Base-by-base conservation (phyloP, 2,797 vertebrate genomes). In the Neosilurus hyrtlii region DNA sequence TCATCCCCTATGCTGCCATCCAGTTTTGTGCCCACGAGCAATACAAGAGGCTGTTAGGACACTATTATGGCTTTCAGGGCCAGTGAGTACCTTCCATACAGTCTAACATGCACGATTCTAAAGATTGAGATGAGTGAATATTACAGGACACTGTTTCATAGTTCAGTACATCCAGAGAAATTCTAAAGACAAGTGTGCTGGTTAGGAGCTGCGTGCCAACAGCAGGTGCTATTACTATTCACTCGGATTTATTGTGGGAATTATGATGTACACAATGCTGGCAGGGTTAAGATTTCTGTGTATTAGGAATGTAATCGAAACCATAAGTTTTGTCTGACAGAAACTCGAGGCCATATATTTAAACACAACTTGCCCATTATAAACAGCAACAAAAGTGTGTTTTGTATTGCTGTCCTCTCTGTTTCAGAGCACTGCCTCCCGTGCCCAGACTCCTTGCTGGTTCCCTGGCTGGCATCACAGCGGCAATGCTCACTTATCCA, bases 21-120 rank as follows among this genome's bases (percentile, higher is more conserved):
- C 98, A 99, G 95, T 99, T 99, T 93, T 98, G 96, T 20, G 95
- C 97, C 0, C 97, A 99, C 0, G 98, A 99, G 87, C 96, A 99
- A 90, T 99, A 97, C 94, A 99, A 99, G 88, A 90, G 88, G 51
- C 87, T 96, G 80, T 93, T 99, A 88, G 97, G 97, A 59, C 89
- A 86, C 16, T 96, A 96, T 92, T 99, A 96, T 0, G 97, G 96
- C 89, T 97, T 96, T 90, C 93, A 95, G 88, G 97, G 96, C 91
- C 96, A 94, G 98, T 99, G 93, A 94, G 96, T 92, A 67, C 80
- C 9, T 24, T 30, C 2, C 63, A n/a, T 26, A 52, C 61, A 63
- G 2, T 65, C 35, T 20, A 59, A 4, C 30, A 43, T 56, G 3
- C 43, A 30, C 30, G 30, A 30, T 30, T 30, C 30, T 30, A 30